Evolutionary conservation across 2,888 invertebrate genomes (phyloP).

Genomic region (Callinectes sapidus): DNA sequence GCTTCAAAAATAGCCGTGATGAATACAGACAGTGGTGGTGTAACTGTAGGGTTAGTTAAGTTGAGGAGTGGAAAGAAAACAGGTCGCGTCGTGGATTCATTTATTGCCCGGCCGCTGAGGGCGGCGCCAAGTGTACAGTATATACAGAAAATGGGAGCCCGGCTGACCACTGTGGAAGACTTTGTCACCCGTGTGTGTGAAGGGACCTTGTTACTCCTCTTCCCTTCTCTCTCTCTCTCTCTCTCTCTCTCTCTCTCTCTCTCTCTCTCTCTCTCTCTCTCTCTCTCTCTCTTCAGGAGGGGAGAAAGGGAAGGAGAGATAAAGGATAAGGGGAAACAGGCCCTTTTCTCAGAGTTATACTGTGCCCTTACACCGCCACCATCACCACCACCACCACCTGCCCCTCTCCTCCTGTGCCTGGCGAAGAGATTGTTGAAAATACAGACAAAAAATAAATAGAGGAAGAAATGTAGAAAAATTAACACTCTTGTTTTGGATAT

Average conservation of each 20-base stretch:
- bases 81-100: not conserved
- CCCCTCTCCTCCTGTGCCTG: not conserved
- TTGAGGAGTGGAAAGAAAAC: not conserved
- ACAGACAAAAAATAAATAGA: not conserved
- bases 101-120: slow-evolving; percentile 25
- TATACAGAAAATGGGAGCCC: slow-evolving; percentile 24
- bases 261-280: slow-evolving; percentile 13
- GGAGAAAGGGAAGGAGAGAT: slow-evolving; percentile 16
- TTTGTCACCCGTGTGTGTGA: slow-evolving; percentile 32
- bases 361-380: not conserved
- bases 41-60: too few species aligned
- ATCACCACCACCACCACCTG: not conserved
- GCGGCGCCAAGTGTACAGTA: slow-evolving; percentile 33
- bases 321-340: not conserved
- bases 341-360: not conserved
- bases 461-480: not conserved
- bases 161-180: slow-evolving; percentile 33
- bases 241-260: slow-evolving; percentile 35
- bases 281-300: not conserved
- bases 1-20: too few species aligned
- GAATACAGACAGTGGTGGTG: too few species aligned
- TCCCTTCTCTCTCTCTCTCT: not conserved
- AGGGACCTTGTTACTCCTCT: not conserved
- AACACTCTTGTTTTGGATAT: not conserved
- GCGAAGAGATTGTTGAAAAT: not conserved